phyloP scores from a whole-genome alignment of 35 echinoderm and acorn worm species.

The Strongylocentrotus purpuratus region DNA sequence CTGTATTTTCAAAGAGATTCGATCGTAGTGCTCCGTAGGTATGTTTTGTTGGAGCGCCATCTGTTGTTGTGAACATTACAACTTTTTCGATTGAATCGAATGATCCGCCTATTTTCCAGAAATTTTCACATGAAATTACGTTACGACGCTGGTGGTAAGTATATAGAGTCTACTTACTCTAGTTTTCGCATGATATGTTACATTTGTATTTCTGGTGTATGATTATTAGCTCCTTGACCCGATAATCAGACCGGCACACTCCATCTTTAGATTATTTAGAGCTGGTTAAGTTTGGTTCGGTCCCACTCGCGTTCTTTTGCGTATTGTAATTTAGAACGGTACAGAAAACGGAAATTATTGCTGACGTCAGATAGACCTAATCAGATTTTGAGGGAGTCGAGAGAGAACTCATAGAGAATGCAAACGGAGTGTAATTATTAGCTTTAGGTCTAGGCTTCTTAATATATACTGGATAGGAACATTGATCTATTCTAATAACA shows the following conservation, averaged over 20 bases:
- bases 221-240: not conserved
- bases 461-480: too few relatives aligned
- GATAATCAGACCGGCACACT: too few relatives aligned
- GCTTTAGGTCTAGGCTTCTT: too few relatives aligned
- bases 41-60: too few relatives aligned
- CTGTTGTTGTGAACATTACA: not conserved
- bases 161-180: not conserved
- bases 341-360: too few relatives aligned
- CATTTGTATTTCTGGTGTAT: not conserved
- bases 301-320: not conserved
- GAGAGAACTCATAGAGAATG: too few relatives aligned
- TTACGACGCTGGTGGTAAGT: not conserved
- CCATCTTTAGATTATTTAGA: not conserved
- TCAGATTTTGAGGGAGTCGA: too few relatives aligned
- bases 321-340: not conserved
- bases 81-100: not conserved
- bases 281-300: not conserved
- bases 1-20: too few relatives aligned
- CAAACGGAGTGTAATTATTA: too few relatives aligned
- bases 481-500: too few relatives aligned
- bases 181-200: not conserved
- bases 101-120: not conserved
- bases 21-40: too few relatives aligned
- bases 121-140: not conserved
- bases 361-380: too few relatives aligned